Conservation (phyloP, 1,140 invertebrate genomes). For the Danaus plexippus region DNA sequence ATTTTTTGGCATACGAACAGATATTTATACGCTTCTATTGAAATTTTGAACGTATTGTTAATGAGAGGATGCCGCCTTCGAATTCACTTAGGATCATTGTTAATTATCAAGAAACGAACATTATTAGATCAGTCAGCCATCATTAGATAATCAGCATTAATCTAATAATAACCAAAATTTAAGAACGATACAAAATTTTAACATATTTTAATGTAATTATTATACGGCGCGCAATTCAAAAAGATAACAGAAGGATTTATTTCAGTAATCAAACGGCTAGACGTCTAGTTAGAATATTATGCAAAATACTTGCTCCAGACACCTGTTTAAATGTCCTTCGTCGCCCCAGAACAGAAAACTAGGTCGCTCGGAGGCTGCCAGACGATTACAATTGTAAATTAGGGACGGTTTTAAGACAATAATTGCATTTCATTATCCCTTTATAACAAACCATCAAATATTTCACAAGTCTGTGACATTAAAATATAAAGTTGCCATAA, state of each 20-base stretch:
- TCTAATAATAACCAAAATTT: too few relatives aligned
- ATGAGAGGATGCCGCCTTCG: too few relatives aligned
- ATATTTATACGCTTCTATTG: slow-evolving; percentile 16
- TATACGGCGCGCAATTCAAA: too few relatives aligned
- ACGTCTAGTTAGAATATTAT: slow-evolving; percentile 54
- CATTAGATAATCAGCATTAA: too few relatives aligned
- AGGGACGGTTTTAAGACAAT: slow-evolving; percentile 41
- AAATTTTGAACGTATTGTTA: slow-evolving; percentile 11
- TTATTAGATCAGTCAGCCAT: too few relatives aligned
- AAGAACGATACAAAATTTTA: too few relatives aligned
- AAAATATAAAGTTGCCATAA: too few relatives aligned
- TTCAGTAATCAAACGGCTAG: slow-evolving; percentile 43
- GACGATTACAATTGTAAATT: slow-evolving; percentile 69
- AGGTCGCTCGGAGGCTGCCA: slow-evolving; percentile 56
- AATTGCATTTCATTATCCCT: slow-evolving; percentile 39
- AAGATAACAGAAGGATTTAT: slow-evolving; percentile 18
- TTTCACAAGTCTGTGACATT: background rate
- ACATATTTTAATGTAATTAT: too few relatives aligned
- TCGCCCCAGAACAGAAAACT: slow-evolving; percentile 54
- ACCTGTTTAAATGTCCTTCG: slow-evolving; percentile 60
- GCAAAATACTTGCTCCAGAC: slow-evolving; percentile 51
- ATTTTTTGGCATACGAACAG: slow-evolving; percentile 24
- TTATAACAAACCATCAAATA: slow-evolving; percentile 14
- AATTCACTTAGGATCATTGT: too few relatives aligned
- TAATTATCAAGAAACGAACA: too few relatives aligned